Evolutionary conservation across 2,888 invertebrate species (phyloP).

Genomic region (Dermolepida albohirtum): DNA sequence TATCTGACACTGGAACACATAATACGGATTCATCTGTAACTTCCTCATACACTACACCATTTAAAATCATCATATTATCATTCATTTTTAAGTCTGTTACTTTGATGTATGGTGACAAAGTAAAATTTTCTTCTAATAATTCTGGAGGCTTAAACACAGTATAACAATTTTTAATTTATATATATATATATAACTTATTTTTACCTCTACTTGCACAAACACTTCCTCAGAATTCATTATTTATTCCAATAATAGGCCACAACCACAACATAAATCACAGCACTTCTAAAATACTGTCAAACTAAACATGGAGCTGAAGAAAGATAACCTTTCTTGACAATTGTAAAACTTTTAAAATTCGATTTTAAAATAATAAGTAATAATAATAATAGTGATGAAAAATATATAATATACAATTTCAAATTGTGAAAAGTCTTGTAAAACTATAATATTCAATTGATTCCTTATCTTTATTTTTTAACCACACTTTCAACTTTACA

Average conservation of each 20-base stretch:
- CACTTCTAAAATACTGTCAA: conserved; percentile 2
- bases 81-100: conserved; percentile 38
- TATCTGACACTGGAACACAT: conserved; percentile 42
- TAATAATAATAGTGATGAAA: too few relatives aligned
- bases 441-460: too few relatives aligned
- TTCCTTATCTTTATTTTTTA: too few relatives aligned
- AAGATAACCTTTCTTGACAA: too few relatives aligned
- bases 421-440: too few relatives aligned
- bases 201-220: conserved; percentile 41
- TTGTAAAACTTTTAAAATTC: too few relatives aligned
- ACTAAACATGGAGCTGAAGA: neutral
- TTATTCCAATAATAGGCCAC: conserved; percentile 1
- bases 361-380: too few relatives aligned
- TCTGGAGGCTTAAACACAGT: conserved; percentile 39
- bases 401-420: too few relatives aligned
- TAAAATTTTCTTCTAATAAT: conserved; percentile 42
- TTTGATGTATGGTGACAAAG: conserved; percentile 43
- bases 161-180: conserved; percentile 26
- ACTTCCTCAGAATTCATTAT: conserved; percentile 42
- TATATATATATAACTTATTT: conserved; percentile 4
- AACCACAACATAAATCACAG: neutral
- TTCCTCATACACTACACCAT: conserved; percentile 37
- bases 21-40: conserved; percentile 40
- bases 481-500: too few relatives aligned
- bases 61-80: conserved; percentile 42